A percentile compares a stretch with the other conserved stretches of the same genome.
phyloP scores from a whole-genome alignment of 35 echinoderm and acorn worm genomes.

The Anneissia japonica region DNA sequence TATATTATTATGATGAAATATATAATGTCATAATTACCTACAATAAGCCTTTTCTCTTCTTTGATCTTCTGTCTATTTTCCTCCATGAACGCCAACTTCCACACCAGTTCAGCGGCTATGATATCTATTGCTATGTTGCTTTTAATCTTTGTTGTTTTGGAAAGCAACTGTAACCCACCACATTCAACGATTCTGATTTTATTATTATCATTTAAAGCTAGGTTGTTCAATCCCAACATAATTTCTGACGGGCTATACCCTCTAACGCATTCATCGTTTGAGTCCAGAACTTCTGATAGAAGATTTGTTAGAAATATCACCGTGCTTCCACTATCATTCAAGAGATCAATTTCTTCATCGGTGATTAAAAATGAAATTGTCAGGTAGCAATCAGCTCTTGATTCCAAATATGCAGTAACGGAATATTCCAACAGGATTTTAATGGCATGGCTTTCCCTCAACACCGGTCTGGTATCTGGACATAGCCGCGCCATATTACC shows the following conservation, averaged over 20 bases:
- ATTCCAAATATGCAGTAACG: slow-evolving; percentile 29
- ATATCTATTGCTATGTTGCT: slow-evolving; percentile 35
- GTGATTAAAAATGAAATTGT: slow-evolving; percentile 59
- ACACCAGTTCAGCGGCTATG: slow-evolving; percentile 39
- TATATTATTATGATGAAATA: no score
- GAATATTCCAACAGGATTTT: slow-evolving; percentile 27
- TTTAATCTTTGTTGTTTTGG: slow-evolving; percentile 32
- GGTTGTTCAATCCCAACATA: slow-evolving; percentile 62
- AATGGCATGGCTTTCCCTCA: slow-evolving; percentile 24
- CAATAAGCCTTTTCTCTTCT: slow-evolving; percentile 34
- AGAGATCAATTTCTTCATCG: slow-evolving; percentile 53
- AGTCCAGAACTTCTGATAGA: slow-evolving; percentile 45
- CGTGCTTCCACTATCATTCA: slow-evolving; percentile 42
- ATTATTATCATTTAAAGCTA: slow-evolving; percentile 91
- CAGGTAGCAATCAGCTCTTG: slow-evolving; percentile 51
- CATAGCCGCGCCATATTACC: slow-evolving; percentile 50
- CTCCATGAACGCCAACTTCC: slow-evolving; percentile 76
- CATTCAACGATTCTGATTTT: slow-evolving; percentile 68
- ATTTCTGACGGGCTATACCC: slow-evolving; percentile 65
- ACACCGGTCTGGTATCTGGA: slow-evolving; percentile 16
- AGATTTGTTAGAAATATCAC: slow-evolving; percentile 58
- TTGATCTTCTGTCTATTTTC: slow-evolving; percentile 57
- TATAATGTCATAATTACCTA: slow-evolving; percentile 72
- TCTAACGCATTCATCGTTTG: background rate
- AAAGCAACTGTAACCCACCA: slow-evolving; percentile 30